phyloP scores from a whole-genome alignment of 2,888 invertebrate genomes.

The Zygaena filipendulae region DNA sequence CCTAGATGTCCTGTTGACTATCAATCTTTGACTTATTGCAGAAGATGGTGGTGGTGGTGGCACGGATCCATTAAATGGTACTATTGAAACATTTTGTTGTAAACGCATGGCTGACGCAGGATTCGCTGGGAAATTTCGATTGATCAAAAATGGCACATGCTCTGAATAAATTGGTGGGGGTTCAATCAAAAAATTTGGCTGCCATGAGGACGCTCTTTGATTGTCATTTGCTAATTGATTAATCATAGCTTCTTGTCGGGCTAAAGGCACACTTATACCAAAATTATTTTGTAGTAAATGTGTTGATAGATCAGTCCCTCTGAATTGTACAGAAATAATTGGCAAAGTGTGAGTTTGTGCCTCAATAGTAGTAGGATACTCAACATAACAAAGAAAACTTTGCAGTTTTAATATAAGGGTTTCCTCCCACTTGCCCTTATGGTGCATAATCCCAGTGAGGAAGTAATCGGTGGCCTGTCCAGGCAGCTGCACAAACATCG shows the following conservation, averaged over 20 bases:
- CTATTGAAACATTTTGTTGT: conserved; percentile 37
- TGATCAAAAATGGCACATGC: conserved; percentile 50
- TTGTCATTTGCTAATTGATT: conserved; percentile 30
- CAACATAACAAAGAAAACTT: conserved; percentile 48
- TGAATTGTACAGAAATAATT: conserved; percentile 55
- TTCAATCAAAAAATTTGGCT: conserved; percentile 31
- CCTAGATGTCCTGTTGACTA: conserved; percentile 40
- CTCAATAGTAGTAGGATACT: conserved; percentile 42
- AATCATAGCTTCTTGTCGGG: conserved; percentile 54
- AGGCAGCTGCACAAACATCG: conserved; percentile 54
- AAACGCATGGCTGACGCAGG: conserved; percentile 53
- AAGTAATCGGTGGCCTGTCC: conserved; percentile 72
- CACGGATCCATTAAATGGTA: conserved; percentile 38
- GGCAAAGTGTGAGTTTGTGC: conserved; percentile 42
- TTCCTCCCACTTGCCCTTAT: conserved; percentile 64
- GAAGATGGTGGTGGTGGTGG: conserved; percentile 33
- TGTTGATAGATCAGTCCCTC: conserved; percentile 56
- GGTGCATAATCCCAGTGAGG: conserved; percentile 65
- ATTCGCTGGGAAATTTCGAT: conserved; percentile 53
- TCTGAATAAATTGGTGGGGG: conserved; percentile 35
- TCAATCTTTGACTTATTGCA: conserved; percentile 39
- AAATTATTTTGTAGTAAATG: conserved; percentile 50
- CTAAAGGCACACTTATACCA: conserved; percentile 48
- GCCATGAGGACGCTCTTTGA: conserved; percentile 34
- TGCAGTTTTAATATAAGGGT: conserved; percentile 46